phyloP scores from a whole-genome alignment of 2,113 vertebrate species.

The Psettodes erumei region DNA sequence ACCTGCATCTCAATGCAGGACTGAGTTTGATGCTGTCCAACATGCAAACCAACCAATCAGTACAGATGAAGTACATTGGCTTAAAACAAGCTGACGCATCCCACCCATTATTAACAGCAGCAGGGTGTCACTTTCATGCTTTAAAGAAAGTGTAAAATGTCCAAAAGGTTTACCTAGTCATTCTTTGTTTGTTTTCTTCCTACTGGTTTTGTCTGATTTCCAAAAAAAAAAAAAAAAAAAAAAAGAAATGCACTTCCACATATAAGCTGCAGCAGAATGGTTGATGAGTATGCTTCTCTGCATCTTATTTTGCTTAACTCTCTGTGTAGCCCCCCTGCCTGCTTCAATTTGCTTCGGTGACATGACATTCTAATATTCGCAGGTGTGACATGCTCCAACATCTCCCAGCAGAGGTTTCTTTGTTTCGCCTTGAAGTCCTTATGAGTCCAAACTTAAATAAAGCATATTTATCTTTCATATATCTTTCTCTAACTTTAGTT shows the following conservation, averaged over 20 bases:
- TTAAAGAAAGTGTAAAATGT: too few relatives aligned
- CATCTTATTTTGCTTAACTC: constrained; percentile 14
- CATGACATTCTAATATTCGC: constrained; percentile 38
- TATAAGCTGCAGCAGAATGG: neutral
- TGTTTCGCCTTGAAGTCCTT: constrained; percentile 20
- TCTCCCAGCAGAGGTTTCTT: constrained; percentile 11
- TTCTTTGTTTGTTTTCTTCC: neutral
- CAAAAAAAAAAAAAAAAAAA: constrained; percentile 1
- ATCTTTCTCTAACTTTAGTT: neutral
- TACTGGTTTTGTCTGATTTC: neutral
- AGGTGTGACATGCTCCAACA: constrained; percentile 27
- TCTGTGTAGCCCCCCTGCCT: constrained; percentile 9
- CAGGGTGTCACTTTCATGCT: neutral
- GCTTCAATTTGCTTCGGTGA: constrained; percentile 29
- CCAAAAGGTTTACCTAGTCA: too few relatives aligned
- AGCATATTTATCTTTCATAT: neutral
- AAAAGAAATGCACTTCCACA: neutral
- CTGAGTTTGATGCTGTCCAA: constrained; percentile 49
- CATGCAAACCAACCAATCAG: constrained; percentile 55
- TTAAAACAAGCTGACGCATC: constrained; percentile 53
- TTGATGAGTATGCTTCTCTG: constrained; percentile 27
- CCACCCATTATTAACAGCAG: constrained; percentile 45
- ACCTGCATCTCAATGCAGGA: constrained; percentile 62
- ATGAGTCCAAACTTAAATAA: constrained; percentile 19
- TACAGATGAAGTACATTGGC: constrained; percentile 54